phyloP scores from a whole-genome alignment of 2,113 vertebrate genomes.

The Microtus oregoni region DNA sequence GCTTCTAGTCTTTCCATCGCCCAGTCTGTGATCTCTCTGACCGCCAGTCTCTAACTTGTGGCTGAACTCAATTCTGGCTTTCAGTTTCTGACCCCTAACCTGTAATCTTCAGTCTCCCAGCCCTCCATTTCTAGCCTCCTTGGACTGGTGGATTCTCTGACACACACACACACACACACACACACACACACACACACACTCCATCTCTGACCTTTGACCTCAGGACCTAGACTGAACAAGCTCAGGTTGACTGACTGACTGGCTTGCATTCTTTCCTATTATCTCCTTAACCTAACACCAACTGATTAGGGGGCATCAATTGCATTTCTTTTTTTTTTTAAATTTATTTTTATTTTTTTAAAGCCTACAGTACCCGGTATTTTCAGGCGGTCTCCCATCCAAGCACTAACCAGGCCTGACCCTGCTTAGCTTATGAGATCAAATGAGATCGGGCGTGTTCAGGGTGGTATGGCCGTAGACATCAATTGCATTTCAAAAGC shows the following conservation, averaged over 20 bases:
- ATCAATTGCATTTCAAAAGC: not conserved
- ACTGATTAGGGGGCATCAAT: not conserved
- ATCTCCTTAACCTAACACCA: not conserved
- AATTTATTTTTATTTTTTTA: too few relatives aligned
- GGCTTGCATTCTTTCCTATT: not conserved
- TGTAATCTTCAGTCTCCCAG: not conserved
- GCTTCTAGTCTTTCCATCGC: not conserved
- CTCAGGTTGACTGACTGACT: not conserved
- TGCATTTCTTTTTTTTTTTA: too few relatives aligned
- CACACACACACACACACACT: too few relatives aligned
- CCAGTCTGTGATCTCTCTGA: not conserved
- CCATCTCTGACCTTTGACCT: not conserved
- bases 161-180: too few relatives aligned
- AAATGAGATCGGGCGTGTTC: too few relatives aligned
- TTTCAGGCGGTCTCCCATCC: too few relatives aligned
- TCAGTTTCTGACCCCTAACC: not conserved
- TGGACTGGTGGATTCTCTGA: not conserved
- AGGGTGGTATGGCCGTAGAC: too few relatives aligned
- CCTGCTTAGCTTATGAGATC: too few relatives aligned
- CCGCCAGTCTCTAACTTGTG: not conserved
- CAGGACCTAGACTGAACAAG: not conserved
- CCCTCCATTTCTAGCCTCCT: not conserved
- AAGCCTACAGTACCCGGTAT: too few relatives aligned
- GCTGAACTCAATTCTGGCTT: not conserved
- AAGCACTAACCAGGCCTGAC: too few relatives aligned